Evolutionary conservation across 2,113 vertebrate genomes (phyloP), one percentile per base, ranked within the genome.

Genomic region (Raja brachyura): DNA sequence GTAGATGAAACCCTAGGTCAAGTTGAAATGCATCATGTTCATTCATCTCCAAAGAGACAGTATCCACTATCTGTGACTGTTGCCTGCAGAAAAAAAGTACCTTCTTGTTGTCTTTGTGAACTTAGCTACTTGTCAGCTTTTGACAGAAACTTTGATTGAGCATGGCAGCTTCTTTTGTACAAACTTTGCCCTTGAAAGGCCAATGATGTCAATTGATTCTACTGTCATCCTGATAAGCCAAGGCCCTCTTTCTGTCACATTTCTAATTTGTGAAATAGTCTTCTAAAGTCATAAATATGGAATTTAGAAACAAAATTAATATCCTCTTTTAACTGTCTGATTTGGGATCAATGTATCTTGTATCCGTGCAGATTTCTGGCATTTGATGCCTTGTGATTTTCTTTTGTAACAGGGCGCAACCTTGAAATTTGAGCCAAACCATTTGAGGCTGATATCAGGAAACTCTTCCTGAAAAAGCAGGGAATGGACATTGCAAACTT

Each of bases 101-200:
- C 94, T 97, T 96, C 97, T 96, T 96, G 96, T 98, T 97, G 98
- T 98, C 97, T 98, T 98, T 98, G 98, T 98, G 97, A 97, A 98
- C 98, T 96, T 96, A 97, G 73, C 90, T 92, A 92, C 90, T 92
- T 73, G 90, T 92, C 97, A 97, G 96, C 97, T 97, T 98, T 98
- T 97, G 97, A 98, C 96, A 97, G 97, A 96, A 96, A 96, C 96
- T 97, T 97, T 97, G 97, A 96, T 96, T 97, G 96, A 97, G 98
- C 99, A 99, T 99, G 99, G 98, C 96, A 97, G 96, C 97, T 97
- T 97, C 96, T 97, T 97, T 96, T 99, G 99, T 99, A 99, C 97
- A 99, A 99, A 98, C 96, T 95, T 96, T 96, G 97, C 98, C 97
- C 97, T 92, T 95, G 95, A 97, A 96, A 97, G 97, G 97, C 97